Percentiles rank a stretch among this genome's conserved stretches.
Conservation (phyloP, 2,113 vertebrate genomes). For the Rallus limicola region DNA sequence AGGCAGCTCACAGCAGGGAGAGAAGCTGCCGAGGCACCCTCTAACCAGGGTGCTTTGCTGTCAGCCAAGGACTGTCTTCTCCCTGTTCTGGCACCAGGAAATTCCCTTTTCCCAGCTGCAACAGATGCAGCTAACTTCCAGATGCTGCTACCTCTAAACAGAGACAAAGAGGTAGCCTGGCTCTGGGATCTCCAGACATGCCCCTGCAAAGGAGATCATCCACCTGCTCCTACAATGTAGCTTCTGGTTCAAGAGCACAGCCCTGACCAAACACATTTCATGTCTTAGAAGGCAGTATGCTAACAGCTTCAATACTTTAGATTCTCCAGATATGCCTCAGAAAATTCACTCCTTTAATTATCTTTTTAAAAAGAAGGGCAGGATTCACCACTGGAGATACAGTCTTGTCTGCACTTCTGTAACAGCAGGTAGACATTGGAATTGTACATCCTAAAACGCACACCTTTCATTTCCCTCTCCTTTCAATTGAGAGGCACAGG, state of each 20-base stretch:
- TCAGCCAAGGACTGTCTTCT: neutral
- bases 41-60: neutral
- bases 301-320: neutral
- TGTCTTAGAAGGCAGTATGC: neutral
- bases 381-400: neutral
- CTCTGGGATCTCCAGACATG: neutral
- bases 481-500: neutral
- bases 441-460: neutral
- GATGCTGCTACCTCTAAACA: neutral
- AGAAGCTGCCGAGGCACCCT: neutral
- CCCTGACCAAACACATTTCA: neutral
- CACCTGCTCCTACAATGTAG: neutral
- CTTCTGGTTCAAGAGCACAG: neutral
- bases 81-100: neutral
- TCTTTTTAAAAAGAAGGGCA: neutral
- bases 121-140: neutral
- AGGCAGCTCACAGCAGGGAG: neutral
- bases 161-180: neutral
- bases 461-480: neutral
- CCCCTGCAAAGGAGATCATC: neutral
- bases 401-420: neutral
- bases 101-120: neutral
- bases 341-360: neutral
- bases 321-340: neutral
- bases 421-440: neutral